phyloP scores from a whole-genome alignment of 53 echinoderm and acorn worm genomes.

The Patiria pectinifera region DNA sequence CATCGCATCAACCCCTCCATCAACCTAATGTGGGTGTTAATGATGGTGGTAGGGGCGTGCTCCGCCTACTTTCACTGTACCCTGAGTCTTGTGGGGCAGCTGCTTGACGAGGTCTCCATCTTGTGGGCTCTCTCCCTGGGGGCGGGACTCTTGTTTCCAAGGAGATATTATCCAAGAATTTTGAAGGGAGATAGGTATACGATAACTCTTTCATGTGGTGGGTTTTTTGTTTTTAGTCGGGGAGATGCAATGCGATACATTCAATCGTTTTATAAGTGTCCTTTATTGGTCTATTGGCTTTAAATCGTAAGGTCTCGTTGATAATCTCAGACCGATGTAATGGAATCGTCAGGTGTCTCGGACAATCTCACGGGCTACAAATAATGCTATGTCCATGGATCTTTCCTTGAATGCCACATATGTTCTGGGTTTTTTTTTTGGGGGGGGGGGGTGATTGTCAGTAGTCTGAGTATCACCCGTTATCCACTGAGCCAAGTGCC shows the following conservation, averaged over 20 bases:
- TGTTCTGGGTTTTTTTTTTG: not conserved
- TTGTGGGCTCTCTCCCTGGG: conserved; percentile 91
- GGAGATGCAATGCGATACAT: too few relatives aligned
- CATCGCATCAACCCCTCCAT: conserved; percentile 77
- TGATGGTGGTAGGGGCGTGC: conserved; percentile 86
- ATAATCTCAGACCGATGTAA: too few relatives aligned
- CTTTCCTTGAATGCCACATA: too few relatives aligned
- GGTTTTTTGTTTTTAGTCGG: too few relatives aligned
- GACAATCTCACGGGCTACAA: too few relatives aligned
- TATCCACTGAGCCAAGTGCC: not conserved
- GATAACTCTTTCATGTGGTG: not conserved
- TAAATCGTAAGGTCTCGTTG: too few relatives aligned
- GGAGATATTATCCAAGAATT: conserved; percentile 82
- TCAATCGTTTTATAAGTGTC: too few relatives aligned
- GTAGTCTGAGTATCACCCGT: not conserved
- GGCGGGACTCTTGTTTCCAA: conserved; percentile 86
- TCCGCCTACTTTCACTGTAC: conserved; percentile 95
- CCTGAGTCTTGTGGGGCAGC: conserved; percentile 90
- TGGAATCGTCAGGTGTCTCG: too few relatives aligned
- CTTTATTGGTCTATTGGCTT: too few relatives aligned
- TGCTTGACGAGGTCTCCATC: conserved; percentile 89
- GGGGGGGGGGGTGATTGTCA: too few relatives aligned
- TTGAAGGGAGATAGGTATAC: conserved; percentile 90
- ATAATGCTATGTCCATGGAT: too few relatives aligned
- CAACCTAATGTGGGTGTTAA: conserved; percentile 90